Evolutionary conservation across 2,888 invertebrate species (phyloP).

Genomic region (Microctonus aethiopoides): DNA sequence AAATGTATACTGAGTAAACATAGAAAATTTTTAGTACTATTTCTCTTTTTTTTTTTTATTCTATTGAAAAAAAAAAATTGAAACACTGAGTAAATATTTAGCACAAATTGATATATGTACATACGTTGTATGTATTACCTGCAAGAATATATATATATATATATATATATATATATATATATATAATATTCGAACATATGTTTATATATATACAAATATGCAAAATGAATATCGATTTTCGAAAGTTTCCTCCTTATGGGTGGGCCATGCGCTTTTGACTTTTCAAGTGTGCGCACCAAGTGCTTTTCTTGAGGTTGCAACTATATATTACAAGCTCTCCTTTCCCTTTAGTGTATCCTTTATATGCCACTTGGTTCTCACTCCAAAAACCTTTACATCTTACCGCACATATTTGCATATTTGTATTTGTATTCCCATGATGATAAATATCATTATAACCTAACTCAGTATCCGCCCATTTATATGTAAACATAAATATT

Average conservation of each 20-base stretch:
- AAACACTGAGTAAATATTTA: background rate
- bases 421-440: background rate
- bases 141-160: too few relatives aligned
- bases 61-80: background rate
- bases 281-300: slow-evolving; percentile 6
- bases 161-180: background rate
- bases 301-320: slow-evolving; percentile 7
- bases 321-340: background rate
- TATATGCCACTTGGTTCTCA: background rate
- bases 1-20: background rate
- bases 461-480: background rate
- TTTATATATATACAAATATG: too few relatives aligned
- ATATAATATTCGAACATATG: too few relatives aligned
- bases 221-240: background rate
- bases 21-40: background rate
- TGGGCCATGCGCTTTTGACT: slow-evolving; percentile 5
- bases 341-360: background rate
- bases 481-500: background rate
- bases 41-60: background rate
- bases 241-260: background rate
- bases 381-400: background rate
- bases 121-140: too few relatives aligned
- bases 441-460: background rate
- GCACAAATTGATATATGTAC: background rate
- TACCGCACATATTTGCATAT: slow-evolving; percentile 5